A percentile compares a stretch with the other conserved stretches of the same genome.
phyloP scores from a whole-genome alignment of 1,140 invertebrate genomes.

The Tetramorium parvispinum region DNA sequence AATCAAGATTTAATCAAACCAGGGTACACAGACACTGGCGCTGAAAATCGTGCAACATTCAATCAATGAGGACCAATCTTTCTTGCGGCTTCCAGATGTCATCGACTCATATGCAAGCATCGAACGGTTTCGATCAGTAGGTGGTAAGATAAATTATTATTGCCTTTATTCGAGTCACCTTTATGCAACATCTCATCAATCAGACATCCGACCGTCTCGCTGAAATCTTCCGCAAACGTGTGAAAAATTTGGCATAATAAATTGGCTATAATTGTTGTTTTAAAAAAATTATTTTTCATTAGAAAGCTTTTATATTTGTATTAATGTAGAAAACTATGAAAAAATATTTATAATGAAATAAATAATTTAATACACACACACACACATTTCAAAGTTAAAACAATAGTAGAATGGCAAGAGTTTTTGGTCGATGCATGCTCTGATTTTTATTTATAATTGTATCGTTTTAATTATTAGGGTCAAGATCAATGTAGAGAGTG shows the following conservation, averaged over 20 bases:
- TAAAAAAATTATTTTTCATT: neutral
- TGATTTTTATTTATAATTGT: neutral
- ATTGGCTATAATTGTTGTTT: neutral
- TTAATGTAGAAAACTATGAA: neutral
- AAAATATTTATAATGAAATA: neutral
- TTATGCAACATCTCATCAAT: neutral
- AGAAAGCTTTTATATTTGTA: neutral
- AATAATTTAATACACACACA: neutral
- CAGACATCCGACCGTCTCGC: neutral
- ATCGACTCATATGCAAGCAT: neutral
- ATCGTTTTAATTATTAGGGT: neutral
- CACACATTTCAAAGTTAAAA: neutral
- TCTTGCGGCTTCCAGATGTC: neutral
- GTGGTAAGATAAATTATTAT: neutral
- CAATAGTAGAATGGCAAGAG: neutral
- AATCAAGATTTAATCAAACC: constrained; percentile 11
- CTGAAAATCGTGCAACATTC: constrained; percentile 52
- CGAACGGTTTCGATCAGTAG: neutral
- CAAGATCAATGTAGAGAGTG: neutral
- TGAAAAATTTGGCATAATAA: neutral
- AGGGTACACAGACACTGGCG: neutral
- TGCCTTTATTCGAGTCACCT: neutral
- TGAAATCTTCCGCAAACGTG: neutral
- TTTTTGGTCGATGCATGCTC: neutral
- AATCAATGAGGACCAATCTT: constrained; percentile 28